Percentiles rank a stretch among this genome's conserved stretches.
phyloP scores from a whole-genome alignment of 1,140 invertebrate species.

The Pseudomyrmex gracilis region DNA sequence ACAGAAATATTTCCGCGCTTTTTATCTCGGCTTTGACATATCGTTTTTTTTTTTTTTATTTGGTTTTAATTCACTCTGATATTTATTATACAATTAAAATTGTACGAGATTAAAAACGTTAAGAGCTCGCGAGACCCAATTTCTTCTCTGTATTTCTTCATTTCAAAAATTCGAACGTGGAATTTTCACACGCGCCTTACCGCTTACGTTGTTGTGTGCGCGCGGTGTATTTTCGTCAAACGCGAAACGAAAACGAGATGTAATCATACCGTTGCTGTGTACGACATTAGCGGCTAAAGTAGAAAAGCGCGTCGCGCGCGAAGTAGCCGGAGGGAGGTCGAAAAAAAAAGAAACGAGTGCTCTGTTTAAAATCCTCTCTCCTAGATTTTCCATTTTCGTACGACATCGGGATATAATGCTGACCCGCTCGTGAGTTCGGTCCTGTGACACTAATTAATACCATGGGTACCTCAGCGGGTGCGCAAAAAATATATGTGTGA shows the following conservation, averaged over 20 bases:
- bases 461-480: background rate
- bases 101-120: too few species aligned
- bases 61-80: too few species aligned
- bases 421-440: constrained; percentile 23
- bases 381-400: constrained; percentile 42
- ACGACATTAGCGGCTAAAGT: constrained; percentile 44
- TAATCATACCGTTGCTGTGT: constrained; percentile 3
- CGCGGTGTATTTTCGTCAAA: background rate
- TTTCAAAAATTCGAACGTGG: too few species aligned
- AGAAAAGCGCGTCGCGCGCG: constrained; percentile 30
- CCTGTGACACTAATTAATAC: constrained; percentile 48
- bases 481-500: background rate
- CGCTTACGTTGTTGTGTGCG: background rate
- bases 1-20: too few species aligned
- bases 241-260: constrained; percentile 13
- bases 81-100: too few species aligned
- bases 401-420: background rate
- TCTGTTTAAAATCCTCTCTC: constrained; percentile 27
- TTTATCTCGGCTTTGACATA: too few species aligned
- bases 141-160: too few species aligned
- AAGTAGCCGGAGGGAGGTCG: background rate
- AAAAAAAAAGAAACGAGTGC: constrained; percentile 8
- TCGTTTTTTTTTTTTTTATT: too few species aligned
- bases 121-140: too few species aligned
- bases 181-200: too few species aligned